These are phyloP conservation scores for Cotesia chilonis DNA, from an alignment of 1,140 invertebrate genomes.

Conservation along the genomic window DNA sequence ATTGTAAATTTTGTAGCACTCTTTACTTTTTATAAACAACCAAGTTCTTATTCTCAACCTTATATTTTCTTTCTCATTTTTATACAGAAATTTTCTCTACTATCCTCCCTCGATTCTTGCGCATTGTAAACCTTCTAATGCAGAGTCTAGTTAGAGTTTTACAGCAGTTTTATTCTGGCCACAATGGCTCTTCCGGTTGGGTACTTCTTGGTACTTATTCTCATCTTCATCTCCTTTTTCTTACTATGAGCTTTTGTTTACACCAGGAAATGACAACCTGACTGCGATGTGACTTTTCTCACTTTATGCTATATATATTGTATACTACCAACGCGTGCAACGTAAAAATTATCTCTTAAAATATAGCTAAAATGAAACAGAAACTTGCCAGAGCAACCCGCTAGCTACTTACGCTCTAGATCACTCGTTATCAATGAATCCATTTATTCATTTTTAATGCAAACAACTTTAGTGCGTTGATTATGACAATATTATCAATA, in stretches of 20 bases:
- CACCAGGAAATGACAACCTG: constrained; percentile 28
- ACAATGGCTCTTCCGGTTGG: constrained; percentile 15
- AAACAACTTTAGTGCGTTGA: no score
- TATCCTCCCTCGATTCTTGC: not conserved
- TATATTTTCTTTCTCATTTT: not conserved
- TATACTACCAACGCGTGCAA: not conserved
- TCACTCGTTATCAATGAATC: no score
- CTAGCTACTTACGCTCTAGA: not conserved
- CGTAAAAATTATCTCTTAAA: not conserved
- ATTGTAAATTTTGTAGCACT: constrained; percentile 11
- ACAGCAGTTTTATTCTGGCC: constrained; percentile 32
- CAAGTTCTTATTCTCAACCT: not conserved
- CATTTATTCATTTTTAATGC: no score
- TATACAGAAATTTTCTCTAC: not conserved
- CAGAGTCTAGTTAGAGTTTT: constrained; percentile 26
- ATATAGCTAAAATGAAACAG: not conserved
- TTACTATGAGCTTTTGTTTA: constrained; percentile 13
- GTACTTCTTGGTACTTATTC: not conserved
- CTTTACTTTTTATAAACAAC: constrained; percentile 22
- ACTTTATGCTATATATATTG: not conserved
- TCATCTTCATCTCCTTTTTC: not conserved
- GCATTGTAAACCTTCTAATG: not conserved
- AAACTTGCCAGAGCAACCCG: not conserved
- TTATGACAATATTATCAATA: no score
- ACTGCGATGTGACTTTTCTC: constrained; percentile 12